Percentiles rank a stretch among this genome's conserved stretches.
phyloP scores from a whole-genome alignment of 2,797 vertebrate genomes.

The Perodicticus potto region DNA sequence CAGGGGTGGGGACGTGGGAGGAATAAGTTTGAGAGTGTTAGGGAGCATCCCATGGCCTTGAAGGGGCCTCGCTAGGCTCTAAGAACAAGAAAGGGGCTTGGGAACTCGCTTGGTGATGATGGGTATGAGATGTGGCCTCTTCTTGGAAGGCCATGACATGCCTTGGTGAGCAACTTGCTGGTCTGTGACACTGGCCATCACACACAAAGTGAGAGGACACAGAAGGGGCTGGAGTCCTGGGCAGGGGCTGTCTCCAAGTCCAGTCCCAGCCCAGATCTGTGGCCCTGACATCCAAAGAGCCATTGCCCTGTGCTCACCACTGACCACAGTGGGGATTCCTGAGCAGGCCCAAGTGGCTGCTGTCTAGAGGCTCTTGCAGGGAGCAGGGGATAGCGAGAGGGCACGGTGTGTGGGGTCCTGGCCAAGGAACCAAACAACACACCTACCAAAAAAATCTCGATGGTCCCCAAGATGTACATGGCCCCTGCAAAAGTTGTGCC shows the following conservation, averaged over 20 bases:
- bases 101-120: neutral
- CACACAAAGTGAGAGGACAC: neutral
- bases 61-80: neutral
- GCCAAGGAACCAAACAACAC: neutral
- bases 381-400: neutral
- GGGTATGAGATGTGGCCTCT: neutral
- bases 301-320: rapidly evolving
- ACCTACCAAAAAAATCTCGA: conserved; percentile 97
- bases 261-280: neutral
- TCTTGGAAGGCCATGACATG: neutral
- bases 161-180: neutral
- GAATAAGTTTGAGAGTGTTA: too few relatives aligned
- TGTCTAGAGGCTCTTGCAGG: neutral
- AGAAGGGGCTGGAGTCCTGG: neutral
- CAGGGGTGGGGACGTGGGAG: neutral
- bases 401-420: too few relatives aligned
- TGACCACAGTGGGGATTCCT: rapidly evolving
- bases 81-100: neutral
- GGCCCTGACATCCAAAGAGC: neutral
- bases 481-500: conserved; percentile 98
- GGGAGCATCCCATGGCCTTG: neutral
- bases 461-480: conserved; percentile 98
- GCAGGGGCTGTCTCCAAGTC: neutral
- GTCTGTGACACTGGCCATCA: neutral
- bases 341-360: neutral